These are phyloP conservation scores for Helicoverpa armigera DNA, from an alignment of 1,140 invertebrate genomes.

Conservation along the genomic window DNA sequence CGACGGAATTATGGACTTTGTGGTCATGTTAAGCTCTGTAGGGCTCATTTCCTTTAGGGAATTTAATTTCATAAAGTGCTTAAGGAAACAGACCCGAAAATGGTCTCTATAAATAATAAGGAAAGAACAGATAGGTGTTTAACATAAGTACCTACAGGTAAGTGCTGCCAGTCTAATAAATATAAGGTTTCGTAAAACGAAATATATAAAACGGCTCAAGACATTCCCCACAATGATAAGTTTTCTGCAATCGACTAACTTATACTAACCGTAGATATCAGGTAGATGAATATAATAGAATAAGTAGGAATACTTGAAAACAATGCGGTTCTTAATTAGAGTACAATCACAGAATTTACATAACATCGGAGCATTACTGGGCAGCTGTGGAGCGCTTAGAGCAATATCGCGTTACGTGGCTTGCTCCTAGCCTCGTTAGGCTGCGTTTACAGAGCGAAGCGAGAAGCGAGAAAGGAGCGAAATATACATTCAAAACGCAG, in stretches of 20 bases:
- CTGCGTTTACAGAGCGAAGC: neutral
- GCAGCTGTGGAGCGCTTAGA: conserved; percentile 22
- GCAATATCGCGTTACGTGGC: neutral
- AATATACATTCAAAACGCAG: neutral
- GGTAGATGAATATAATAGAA: neutral
- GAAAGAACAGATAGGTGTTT: neutral
- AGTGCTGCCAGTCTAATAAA: neutral
- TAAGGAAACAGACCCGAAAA: neutral
- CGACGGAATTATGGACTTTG: neutral
- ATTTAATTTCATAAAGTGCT: conserved; percentile 35
- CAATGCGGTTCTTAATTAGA: conserved; percentile 12
- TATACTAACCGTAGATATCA: neutral
- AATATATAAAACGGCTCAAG: neutral
- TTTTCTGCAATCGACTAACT: neutral
- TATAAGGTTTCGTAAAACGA: neutral
- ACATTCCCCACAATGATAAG: neutral
- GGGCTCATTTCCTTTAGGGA: conserved; percentile 2
- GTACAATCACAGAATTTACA: conserved; percentile 29
- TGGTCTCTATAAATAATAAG: neutral
- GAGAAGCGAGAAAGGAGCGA: neutral
- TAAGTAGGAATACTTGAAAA: conserved; percentile 13
- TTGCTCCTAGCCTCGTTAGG: conserved; percentile 2
- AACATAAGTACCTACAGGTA: neutral
- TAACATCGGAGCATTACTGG: neutral
- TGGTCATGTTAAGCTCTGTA: neutral